Percentiles rank a stretch among this genome's conserved stretches.
These are phyloP conservation scores for Rhamphomyia laevipes DNA, from an alignment of 2,888 invertebrate genomes.

Conservation along the genomic window DNA sequence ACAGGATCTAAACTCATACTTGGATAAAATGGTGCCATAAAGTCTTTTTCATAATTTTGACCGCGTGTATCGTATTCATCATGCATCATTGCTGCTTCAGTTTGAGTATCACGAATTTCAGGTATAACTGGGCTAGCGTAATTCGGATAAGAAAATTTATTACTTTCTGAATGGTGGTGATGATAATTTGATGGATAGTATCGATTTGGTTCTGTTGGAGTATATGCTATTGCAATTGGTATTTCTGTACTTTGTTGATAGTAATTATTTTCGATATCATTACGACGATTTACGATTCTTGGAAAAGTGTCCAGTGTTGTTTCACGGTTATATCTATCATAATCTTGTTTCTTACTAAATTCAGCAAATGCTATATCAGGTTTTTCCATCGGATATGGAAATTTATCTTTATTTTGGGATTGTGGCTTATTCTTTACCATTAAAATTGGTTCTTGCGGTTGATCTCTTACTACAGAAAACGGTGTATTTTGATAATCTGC, in stretches of 20 bases:
- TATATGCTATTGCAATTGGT: conserved; percentile 53
- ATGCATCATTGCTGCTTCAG: conserved; percentile 25
- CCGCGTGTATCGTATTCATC: conserved; percentile 32
- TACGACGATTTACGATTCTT: conserved; percentile 35
- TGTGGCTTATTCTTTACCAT: conserved; percentile 33
- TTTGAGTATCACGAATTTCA: conserved; percentile 37
- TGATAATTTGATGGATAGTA: conserved; percentile 17
- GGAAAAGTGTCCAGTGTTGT: conserved; percentile 36
- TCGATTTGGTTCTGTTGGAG: conserved; percentile 43
- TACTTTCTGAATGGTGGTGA: conserved; percentile 14
- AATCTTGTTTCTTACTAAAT: conserved; percentile 22
- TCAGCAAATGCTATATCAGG: conserved; percentile 41
- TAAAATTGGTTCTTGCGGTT: conserved; percentile 38
- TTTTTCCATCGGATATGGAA: conserved; percentile 52
- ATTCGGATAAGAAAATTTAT: conserved; percentile 39
- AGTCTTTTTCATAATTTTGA: conserved; percentile 40
- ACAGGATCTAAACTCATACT: conserved; percentile 47
- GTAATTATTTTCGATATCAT: conserved; percentile 11
- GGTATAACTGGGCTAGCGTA: conserved; percentile 40
- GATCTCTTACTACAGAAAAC: conserved; percentile 35
- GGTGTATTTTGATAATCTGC: conserved; percentile 37
- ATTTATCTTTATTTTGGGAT: conserved; percentile 41
- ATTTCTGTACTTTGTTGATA: conserved; percentile 38
- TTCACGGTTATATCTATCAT: conserved; percentile 32
- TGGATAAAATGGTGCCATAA: conserved; percentile 58